These are phyloP conservation scores for Deilephila porcellus DNA, from an alignment of 2,888 invertebrate genomes.

Conservation along the genomic window DNA sequence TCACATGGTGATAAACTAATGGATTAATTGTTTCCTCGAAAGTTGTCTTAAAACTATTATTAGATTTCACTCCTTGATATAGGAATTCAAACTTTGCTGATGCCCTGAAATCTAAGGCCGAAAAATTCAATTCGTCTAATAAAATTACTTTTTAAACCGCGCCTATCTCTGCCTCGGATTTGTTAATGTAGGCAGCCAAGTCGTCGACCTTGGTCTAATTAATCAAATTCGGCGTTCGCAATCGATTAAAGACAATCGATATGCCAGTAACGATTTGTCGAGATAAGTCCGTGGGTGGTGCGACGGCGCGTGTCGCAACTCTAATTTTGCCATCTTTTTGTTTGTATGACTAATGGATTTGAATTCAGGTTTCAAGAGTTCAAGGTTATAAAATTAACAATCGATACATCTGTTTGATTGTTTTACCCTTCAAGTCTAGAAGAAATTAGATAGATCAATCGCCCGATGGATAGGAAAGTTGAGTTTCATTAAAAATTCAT, in stretches of 20 bases:
- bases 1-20: too few species aligned
- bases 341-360: conserved; percentile 25
- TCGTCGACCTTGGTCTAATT: conserved; percentile 30
- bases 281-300: conserved; percentile 27
- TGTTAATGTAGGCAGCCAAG: conserved; percentile 24
- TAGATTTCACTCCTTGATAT: too few species aligned
- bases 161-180: conserved; percentile 23
- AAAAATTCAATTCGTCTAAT: neutral
- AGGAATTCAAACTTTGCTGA: too few species aligned
- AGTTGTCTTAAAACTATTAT: too few species aligned
- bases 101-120: neutral
- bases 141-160: conserved; percentile 12
- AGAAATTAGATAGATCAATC: too few species aligned
- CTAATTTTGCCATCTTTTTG: conserved; percentile 24
- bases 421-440: too few species aligned
- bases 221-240: conserved; percentile 30
- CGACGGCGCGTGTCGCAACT: conserved; percentile 36
- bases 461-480: too few species aligned
- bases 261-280: conserved; percentile 33
- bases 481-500: too few species aligned
- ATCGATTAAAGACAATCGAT: conserved; percentile 36
- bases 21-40: too few species aligned
- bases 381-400: conserved; percentile 1
- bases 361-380: neutral
- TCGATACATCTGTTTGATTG: neutral